Conservation (phyloP, 64 coral and sea anemone genomes). For the Platygyra sinensis region DNA sequence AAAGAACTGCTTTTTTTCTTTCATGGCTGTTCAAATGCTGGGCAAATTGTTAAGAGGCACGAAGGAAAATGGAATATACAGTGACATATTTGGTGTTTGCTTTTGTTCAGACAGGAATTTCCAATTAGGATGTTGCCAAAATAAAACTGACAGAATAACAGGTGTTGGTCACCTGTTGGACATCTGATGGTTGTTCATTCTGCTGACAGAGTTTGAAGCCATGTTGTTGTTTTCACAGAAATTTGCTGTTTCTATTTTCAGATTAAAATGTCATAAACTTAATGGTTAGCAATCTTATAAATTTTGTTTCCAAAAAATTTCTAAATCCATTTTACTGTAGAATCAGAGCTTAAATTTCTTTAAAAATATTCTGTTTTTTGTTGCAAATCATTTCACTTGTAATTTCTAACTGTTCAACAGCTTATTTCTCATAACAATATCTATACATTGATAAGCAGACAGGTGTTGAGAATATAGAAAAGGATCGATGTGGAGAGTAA, state of each 20-base stretch:
- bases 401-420: too few relatives aligned
- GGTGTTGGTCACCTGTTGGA: constrained; percentile 16
- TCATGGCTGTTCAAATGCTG: background rate
- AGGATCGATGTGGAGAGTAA: too few relatives aligned
- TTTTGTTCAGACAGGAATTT: constrained; percentile 4
- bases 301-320: too few relatives aligned
- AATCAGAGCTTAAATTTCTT: too few relatives aligned
- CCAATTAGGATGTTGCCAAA: background rate
- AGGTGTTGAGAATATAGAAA: too few relatives aligned
- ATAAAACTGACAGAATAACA: constrained; percentile 15
- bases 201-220: constrained; percentile 2
- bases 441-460: too few relatives aligned
- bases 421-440: too few relatives aligned
- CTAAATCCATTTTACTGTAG: too few relatives aligned
- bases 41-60: background rate
- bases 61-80: background rate
- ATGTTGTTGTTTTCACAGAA: background rate
- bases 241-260: background rate
- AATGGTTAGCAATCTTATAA: too few relatives aligned
- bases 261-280: background rate
- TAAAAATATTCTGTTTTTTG: too few relatives aligned
- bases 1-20: background rate
- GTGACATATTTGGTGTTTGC: background rate
- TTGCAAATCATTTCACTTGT: too few relatives aligned
- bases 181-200: constrained; percentile 9